Base-by-base conservation (phyloP, 1,140 invertebrate species). In the Drosophila lini region DNA sequence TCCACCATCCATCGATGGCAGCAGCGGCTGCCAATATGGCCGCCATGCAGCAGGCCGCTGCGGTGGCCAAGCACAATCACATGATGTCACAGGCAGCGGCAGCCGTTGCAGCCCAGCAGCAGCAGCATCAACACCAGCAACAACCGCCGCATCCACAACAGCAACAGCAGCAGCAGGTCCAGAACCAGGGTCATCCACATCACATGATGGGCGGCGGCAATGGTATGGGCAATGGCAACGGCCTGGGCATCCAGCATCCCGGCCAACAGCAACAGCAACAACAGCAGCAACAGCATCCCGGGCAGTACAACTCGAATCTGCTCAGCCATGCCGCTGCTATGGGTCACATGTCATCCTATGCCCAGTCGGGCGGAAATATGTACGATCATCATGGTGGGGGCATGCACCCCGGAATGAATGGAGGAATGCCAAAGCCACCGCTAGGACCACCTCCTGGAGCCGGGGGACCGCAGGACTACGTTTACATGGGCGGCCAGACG, bases 21-120 rank as follows among this genome's bases (percentile, higher is more conserved):
- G 80, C 81, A 6, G 85, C 86, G 15, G 81, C 81, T 1, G 89
- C 81, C 10, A 81, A 85, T 41, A 90, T 91, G 85, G 90, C 85
- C 5, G 90, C 88, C 36, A 91, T 91, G 90, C 91, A 91, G 69
- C 90, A 91, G 69, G 91, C 90, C 2, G 88, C 86, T 3, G 90
- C 83, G 9, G 90, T 91, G 45, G 91, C 84, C 10, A 91, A 91
- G 55, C 91, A 91, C 65, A 91, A 91, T 82, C 90, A 91, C 38
- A 91, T 91, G 85, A 91, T 91, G 90, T 91, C 86, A 40, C 91
- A 91, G 71, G 90, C 85, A 32, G 90, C 90, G 8, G 90, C 86
- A 22, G 90, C 65, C 9, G 90, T 62, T 7, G 90, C 85, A 31
- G 86, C 85, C 11, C 90, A 88, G 16, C 88, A 89, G 19, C 88